Evolutionary conservation across 1,140 invertebrate genomes (phyloP), one percentile per base, ranked within the genome.

Genomic region (Asbolus verrucosus): DNA sequence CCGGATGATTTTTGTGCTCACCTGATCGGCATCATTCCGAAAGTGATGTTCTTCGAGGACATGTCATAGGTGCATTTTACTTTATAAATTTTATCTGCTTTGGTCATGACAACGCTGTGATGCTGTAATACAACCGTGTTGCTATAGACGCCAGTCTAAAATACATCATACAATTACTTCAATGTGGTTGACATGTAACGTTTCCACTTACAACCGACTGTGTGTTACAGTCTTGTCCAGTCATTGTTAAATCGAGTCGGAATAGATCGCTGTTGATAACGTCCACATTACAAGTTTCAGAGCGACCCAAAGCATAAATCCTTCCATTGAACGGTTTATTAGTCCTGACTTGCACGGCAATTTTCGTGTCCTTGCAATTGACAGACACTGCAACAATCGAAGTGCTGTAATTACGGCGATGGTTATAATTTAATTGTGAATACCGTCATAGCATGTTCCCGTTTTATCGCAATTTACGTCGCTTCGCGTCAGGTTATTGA

Each of bases 41-140:
- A 97, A 6, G 95, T 96, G 68, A 97, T 96, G 81, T 97, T 97
- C 85, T 95, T 94, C 0, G 94, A 95, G 59, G 94, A 94, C 90
- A 97, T 97, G 82, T 97, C 95, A 80, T 97, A 97, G 0, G 95
- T 97, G 79, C 95, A 97, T 78, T 96, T 95, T 27, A 97, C 93
- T 83, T 96, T 96, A 87, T 97, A 97, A 75, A 97, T 96, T 81
- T 97, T 97, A 81, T 97, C 95, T 0, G 94, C 94, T 83, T 97
- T 97, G 6, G 95, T 97, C 93, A 97, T 96, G 1, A 97, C 95
- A 4, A 97, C 94, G 77, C 94, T 96, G 83, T 97, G 95, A 78
- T 97, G 95, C 83, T 97, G 95, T 0, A 97, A 86, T 1, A 97
- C 95, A 11, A 97, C 94, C 0, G 95, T 97, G 81, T 97, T 97